phyloP scores from a whole-genome alignment of 2,888 invertebrate species.

The Xestoiulus laeticollis region DNA sequence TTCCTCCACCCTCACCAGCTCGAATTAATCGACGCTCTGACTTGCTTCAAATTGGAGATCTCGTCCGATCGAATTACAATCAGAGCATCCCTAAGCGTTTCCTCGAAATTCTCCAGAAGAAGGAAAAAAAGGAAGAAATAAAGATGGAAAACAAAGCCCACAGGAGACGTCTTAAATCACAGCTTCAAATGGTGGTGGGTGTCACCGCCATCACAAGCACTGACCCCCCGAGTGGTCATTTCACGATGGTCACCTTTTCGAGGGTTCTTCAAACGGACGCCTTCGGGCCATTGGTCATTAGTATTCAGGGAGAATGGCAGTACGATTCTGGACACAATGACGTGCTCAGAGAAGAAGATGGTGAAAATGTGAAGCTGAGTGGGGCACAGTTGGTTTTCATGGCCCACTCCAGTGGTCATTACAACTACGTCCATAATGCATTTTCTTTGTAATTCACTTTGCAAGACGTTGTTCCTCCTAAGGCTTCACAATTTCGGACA shows the following conservation, averaged over 20 bases:
- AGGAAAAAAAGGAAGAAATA: not conserved
- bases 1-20: not conserved
- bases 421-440: not conserved
- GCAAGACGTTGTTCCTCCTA: not conserved
- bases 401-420: not conserved
- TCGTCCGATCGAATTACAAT: slow-evolving; percentile 45
- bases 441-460: not conserved
- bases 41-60: slow-evolving; percentile 17
- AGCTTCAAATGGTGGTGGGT: not conserved
- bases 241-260: slow-evolving; percentile 20
- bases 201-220: slow-evolving; percentile 34
- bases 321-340: not conserved
- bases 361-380: not conserved
- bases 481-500: not conserved
- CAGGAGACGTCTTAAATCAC: slow-evolving; percentile 1
- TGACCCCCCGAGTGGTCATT: slow-evolving; percentile 49
- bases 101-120: not conserved
- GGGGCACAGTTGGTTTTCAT: not conserved
- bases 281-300: slow-evolving; percentile 16
- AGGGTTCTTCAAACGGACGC: not conserved
- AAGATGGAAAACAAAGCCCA: slow-evolving; percentile 31
- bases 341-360: not conserved
- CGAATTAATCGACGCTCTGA: not conserved
- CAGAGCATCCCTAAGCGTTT: slow-evolving; percentile 31
- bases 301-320: not conserved